A percentile compares a stretch with the other conserved stretches of the same genome.
phyloP scores from a whole-genome alignment of 2,797 vertebrate species.

The Sebastes taczanowskii region DNA sequence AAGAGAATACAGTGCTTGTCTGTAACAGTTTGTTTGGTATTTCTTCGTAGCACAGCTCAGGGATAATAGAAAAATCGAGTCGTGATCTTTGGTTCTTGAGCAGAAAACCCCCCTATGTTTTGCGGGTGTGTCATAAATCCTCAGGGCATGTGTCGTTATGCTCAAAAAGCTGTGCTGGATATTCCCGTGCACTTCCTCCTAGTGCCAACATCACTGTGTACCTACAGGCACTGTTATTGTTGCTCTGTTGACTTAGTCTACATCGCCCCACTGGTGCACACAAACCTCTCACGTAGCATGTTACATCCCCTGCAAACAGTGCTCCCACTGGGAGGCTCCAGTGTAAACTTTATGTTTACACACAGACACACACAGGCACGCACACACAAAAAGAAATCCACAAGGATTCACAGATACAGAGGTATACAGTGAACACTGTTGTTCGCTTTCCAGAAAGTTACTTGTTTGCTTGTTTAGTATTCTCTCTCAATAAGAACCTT shows the following conservation, averaged over 20 bases:
- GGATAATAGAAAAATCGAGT: background rate
- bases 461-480: slow-evolving; percentile 32
- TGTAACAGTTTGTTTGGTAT: background rate
- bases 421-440: slow-evolving; percentile 30
- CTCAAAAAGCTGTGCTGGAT: slow-evolving; percentile 44
- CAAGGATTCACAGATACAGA: slow-evolving; percentile 25
- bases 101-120: slow-evolving; percentile 10
- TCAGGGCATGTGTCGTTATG: slow-evolving; percentile 34
- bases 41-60: background rate
- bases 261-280: slow-evolving; percentile 59
- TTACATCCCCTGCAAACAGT: slow-evolving; percentile 67
- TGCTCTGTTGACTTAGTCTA: slow-evolving; percentile 66
- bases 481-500: slow-evolving; percentile 23
- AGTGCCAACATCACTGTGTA: slow-evolving; percentile 54
- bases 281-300: slow-evolving; percentile 55
- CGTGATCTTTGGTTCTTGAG: slow-evolving; percentile 4
- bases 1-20: background rate
- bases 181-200: slow-evolving; percentile 42
- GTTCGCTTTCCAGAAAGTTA: slow-evolving; percentile 38
- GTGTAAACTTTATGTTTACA: slow-evolving; percentile 57
- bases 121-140: slow-evolving; percentile 27
- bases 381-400: slow-evolving; percentile 10
- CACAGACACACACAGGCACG: background rate
- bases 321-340: slow-evolving; percentile 58
- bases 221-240: slow-evolving; percentile 63